Evolutionary conservation across 1,140 invertebrate genomes (phyloP), one percentile per base, ranked within the genome.

Genomic region (Heliconius himera): DNA sequence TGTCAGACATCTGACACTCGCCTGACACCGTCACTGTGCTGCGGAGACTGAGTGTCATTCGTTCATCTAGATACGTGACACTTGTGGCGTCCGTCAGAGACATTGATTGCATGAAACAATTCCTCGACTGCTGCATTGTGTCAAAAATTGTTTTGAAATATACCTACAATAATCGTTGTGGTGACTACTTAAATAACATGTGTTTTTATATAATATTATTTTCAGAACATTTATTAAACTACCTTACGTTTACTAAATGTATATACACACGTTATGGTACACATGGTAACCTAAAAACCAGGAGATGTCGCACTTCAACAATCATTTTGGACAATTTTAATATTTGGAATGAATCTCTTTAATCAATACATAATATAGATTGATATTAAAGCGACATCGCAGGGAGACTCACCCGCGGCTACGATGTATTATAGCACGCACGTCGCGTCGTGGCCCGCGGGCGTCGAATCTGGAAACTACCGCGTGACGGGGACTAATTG

Each of bases 391-490:
- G 51, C 13, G 51, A 54, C 51, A 54, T 54, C 18, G 13, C 51
- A 3, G 46, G 8, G 36, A 22, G 36, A 20, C 22, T 36, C 33
- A 49, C 75, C 75, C 26, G 75, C 60, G 75, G 75, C 75, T 74
- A 74, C 8, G 73, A 56, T 11, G 49, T 33, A 20, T 49, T 33
- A 20, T 49, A 18, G 46, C 71, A 49, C 72, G 33, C 73, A 51
- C 49, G 33, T 36, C 33, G 33, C 33, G 33, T 36, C 6, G 33
- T 36, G 33, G 33, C 33, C 33, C 33, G 33, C 73, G 2, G 49
- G 49, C 73, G 49, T 20, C 33, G 16, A 72, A 54, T 54, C 51
- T 54, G 51, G 26, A 36, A 20, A 72, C 26, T 71, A 16, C 70
- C 33, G 6, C 16, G 9, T 22, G 73, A 74, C 29, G 46, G 4